Percentiles rank a stretch among this genome's conserved stretches.
These are phyloP conservation scores for Morpho achilles DNA, from an alignment of 2,888 invertebrate genomes.

Conservation along the genomic window DNA sequence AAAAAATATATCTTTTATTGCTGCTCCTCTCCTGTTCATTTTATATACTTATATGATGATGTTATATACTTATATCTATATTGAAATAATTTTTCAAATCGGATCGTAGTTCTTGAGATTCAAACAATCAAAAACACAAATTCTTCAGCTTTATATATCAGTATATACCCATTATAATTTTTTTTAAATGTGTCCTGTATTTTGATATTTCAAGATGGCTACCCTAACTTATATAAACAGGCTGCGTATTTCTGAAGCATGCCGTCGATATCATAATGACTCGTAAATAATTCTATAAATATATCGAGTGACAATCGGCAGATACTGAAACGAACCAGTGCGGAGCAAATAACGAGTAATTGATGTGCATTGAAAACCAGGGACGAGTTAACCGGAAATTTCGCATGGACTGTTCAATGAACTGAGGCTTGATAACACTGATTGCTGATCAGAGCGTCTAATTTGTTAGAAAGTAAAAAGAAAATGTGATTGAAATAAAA, in stretches of 20 bases:
- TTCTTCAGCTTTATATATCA: too few species aligned
- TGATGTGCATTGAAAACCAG: conserved; percentile 50
- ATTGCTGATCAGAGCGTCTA: not conserved
- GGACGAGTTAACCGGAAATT: conserved; percentile 27
- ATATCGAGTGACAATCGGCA: conserved; percentile 37
- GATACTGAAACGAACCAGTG: conserved; percentile 21
- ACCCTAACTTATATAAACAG: not conserved
- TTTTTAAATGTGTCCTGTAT: too few species aligned
- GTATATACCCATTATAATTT: too few species aligned
- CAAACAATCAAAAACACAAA: too few species aligned
- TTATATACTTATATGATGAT: too few species aligned
- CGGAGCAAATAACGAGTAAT: conserved; percentile 34
- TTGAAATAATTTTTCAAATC: too few species aligned
- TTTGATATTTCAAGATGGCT: not conserved
- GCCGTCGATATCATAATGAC: conserved; percentile 13
- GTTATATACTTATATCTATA: too few species aligned
- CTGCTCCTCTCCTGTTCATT: too few species aligned
- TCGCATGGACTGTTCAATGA: not conserved
- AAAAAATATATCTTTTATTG: too few species aligned
- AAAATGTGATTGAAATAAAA: too few species aligned
- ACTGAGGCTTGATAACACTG: not conserved
- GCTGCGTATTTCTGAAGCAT: conserved; percentile 6
- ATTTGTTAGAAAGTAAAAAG: too few species aligned
- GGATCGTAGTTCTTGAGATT: too few species aligned
- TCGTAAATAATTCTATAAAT: conserved; percentile 32